Conservation (phyloP, 2,888 invertebrate genomes). For the Epistrophe eligans region DNA sequence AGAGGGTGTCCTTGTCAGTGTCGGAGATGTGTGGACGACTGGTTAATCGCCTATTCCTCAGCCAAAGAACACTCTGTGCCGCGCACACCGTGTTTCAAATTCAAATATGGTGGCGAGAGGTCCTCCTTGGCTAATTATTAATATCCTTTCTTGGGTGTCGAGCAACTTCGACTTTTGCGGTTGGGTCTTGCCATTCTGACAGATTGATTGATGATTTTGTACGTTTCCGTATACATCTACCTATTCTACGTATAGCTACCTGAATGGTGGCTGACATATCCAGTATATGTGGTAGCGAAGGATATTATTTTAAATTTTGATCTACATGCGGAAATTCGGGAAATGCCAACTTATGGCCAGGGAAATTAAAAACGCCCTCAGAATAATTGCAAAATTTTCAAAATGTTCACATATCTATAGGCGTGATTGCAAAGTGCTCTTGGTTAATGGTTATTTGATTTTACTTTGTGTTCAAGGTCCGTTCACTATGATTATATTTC, state of each 20-base stretch:
- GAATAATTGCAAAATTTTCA: slow-evolving; percentile 73
- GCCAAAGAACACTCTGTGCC: neutral
- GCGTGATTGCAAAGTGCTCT: neutral
- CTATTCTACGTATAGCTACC: neutral
- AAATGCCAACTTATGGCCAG: slow-evolving; percentile 77
- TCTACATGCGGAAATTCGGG: slow-evolving; percentile 76
- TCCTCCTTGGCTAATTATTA: slow-evolving; percentile 76
- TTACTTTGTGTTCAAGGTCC: neutral
- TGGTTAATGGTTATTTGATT: neutral
- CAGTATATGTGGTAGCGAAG: slow-evolving; percentile 27
- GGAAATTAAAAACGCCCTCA: slow-evolving; percentile 79
- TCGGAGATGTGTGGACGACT: slow-evolving; percentile 69
- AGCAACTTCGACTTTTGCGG: slow-evolving; percentile 67
- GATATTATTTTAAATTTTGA: slow-evolving; percentile 54
- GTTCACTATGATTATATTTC: neutral
- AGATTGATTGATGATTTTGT: slow-evolving; percentile 73
- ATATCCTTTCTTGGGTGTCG: slow-evolving; percentile 73
- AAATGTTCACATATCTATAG: neutral
- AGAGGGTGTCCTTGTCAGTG: slow-evolving; percentile 53
- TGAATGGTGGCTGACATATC: neutral
- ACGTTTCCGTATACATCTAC: slow-evolving; percentile 56
- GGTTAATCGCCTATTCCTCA: slow-evolving; percentile 70
- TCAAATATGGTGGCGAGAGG: slow-evolving; percentile 60
- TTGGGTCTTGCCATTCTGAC: slow-evolving; percentile 70
- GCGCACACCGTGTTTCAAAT: slow-evolving; percentile 26